Evolutionary conservation across 1,140 invertebrate species (phyloP), one percentile per base, ranked within the genome.

Genomic region (Bombus affinis): DNA sequence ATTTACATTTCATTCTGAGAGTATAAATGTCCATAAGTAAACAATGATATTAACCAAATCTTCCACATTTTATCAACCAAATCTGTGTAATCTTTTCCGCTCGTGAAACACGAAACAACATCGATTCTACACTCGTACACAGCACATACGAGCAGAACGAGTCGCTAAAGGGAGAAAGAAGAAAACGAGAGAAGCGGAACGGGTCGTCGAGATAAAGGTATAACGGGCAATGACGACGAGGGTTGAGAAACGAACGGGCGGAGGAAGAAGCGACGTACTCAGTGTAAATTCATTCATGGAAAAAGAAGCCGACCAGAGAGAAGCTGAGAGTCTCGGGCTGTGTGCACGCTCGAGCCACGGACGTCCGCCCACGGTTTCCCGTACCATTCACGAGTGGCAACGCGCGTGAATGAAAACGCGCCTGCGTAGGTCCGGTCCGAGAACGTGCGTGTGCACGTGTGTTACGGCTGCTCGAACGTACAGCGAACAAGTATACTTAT

Each of bases 201-300:
- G 13, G 37, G 42, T 3, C 53, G 39, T 18, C 57, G 59, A 28
- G 42, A 62, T 72, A 37, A 72, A 59, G 44, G 57, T 72, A 65
- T 73, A 62, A 57, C 37, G 22, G 82, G 82, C 42, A 72, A 42
- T 42, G n/a, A 32, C 42, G 42, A 47, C 28, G 28, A 62, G 78
- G 85, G 66, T 65, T 70, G 65, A 78, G 81, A 72, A 75, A 72
- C 15, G 15, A 35, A 53, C 39, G 13, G 70, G 42, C 22, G 86
- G 81, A 79, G 84, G 68, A 68, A 80, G 83, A 73, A 77, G 44
- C 65, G 35, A 39, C 75, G 74, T 53, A 72, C 68, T 3, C 35
- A 37, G 80, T 78, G 85, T 91, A 86, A 91, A 92, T 93, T 93
- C 93, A 93, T 94, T 93, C 92, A 93, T 88, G 90, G 73, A 91